phyloP scores from a whole-genome alignment of 2,113 vertebrate species.

The Poecile atricapillus region DNA sequence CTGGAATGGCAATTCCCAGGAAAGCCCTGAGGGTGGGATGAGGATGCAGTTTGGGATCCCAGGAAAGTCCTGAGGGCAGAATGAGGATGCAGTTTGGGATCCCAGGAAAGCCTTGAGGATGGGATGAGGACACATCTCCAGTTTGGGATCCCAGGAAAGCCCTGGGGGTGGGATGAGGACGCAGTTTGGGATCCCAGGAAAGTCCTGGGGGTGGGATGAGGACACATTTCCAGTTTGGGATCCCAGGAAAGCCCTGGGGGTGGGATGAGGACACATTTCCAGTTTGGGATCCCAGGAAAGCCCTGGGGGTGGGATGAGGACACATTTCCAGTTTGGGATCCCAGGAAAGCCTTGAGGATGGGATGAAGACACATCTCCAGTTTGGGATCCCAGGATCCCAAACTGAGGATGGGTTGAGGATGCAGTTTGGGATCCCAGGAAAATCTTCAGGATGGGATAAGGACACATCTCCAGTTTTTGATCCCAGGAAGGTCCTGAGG shows the following conservation, averaged over 20 bases:
- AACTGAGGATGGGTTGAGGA: not conserved
- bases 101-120: not conserved
- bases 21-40: fast-evolving
- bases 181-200: no score
- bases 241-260: no score
- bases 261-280: no score
- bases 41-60: not conserved
- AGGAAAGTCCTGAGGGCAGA: not conserved
- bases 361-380: not conserved
- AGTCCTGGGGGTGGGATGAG: no score
- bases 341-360: fast-evolving
- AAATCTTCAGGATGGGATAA: not conserved
- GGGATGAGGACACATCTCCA: not conserved
- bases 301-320: no score
- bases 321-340: no score
- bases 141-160: not conserved
- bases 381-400: not conserved
- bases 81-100: not conserved
- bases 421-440: not conserved
- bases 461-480: not conserved
- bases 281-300: no score
- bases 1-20: not conserved
- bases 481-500: no score
- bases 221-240: not conserved
- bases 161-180: no score